Evolutionary conservation across 2,797 vertebrate species (phyloP).

Genomic region (Novumbra hubbsi): DNA sequence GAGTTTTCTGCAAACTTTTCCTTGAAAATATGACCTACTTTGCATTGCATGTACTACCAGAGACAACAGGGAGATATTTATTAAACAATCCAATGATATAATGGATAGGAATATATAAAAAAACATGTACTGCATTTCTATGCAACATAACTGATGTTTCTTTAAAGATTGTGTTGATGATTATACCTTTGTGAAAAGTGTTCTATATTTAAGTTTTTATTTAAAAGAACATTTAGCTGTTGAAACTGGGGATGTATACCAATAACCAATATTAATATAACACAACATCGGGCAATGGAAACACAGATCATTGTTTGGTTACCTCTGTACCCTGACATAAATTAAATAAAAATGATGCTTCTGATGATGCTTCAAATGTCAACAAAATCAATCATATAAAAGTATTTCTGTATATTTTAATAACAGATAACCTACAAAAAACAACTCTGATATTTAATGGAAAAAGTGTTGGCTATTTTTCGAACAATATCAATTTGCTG

Average conservation of each 20-base stretch:
- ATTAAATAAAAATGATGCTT: no score
- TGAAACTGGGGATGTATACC: no score
- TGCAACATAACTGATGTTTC: background rate
- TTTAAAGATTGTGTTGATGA: background rate
- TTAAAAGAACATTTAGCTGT: no score
- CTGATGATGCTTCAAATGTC: no score
- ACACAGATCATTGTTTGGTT: no score
- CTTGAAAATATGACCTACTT: background rate
- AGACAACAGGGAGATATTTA: background rate
- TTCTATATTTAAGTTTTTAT: background rate
- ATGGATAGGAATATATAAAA: background rate
- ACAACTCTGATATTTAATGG: no score
- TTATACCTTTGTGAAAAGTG: background rate
- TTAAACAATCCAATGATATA: background rate
- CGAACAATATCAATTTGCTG: no score
- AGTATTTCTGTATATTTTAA: background rate
- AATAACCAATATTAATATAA: no score
- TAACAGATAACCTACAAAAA: background rate
- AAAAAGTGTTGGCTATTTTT: no score
- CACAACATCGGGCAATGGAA: no score
- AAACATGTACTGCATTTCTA: background rate
- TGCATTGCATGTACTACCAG: background rate
- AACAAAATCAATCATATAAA: background rate
- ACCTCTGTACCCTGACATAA: no score
- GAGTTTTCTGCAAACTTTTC: slow-evolving; percentile 26